phyloP scores from a whole-genome alignment of 2,797 vertebrate species.

The Alca torda region DNA sequence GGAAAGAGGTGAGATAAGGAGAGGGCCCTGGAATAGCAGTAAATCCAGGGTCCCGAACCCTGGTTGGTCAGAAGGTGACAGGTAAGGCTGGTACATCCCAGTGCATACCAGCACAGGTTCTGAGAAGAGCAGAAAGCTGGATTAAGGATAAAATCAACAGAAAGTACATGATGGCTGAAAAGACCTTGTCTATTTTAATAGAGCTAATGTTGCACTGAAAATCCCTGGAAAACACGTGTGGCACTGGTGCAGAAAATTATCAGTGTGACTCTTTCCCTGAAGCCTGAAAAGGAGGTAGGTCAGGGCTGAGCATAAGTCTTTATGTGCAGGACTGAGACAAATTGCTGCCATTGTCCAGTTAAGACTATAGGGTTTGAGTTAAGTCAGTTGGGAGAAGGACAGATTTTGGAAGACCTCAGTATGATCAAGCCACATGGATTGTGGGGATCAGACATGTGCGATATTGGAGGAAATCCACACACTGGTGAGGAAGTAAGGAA shows the following conservation, averaged over 20 bases:
- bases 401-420: not conserved
- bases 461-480: not conserved
- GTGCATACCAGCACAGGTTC: not conserved
- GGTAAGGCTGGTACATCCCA: not conserved
- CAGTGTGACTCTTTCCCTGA: not conserved
- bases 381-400: not conserved
- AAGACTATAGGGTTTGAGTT: not conserved
- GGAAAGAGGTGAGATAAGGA: constrained; percentile 51
- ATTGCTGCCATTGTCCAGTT: not conserved
- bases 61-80: constrained; percentile 8
- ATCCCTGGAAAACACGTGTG: not conserved
- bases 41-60: constrained; percentile 25
- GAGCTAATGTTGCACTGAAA: not conserved
- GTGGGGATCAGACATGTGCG: accelerated
- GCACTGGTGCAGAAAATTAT: not conserved
- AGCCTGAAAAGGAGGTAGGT: not conserved
- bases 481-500: not conserved
- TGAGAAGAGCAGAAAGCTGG: constrained; percentile 31
- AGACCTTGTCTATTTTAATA: not conserved
- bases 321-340: not conserved
- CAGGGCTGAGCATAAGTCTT: not conserved
- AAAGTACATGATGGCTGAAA: not conserved
- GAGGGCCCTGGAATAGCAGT: constrained; percentile 59
- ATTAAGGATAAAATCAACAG: constrained; percentile 40
- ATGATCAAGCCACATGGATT: not conserved